Base-by-base conservation (phyloP, 2,888 invertebrate species). In the Scaptomyza cyrtandrae region DNA sequence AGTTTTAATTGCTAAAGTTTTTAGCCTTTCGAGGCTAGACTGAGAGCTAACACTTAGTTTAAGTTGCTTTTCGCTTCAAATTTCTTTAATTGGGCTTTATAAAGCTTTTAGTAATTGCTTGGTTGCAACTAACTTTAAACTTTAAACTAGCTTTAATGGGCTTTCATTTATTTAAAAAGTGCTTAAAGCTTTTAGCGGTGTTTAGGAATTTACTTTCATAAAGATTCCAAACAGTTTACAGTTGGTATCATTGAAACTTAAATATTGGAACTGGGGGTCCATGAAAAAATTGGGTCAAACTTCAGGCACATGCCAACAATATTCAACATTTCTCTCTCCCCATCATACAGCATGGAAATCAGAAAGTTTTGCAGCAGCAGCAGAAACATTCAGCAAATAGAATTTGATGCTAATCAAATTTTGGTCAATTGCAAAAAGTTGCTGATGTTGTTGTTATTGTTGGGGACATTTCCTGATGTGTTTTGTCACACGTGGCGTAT, bases 351-450 rank as follows among this genome's bases (percentile, higher is more conserved):
- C 56, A 46, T 64, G 74, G 56, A 41, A 41, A 10, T 61, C 37
- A 6, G 37, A 24, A 24, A 41, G 41, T 67, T 65, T 67, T 58
- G 73, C 27, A 14, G 31, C 53, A 41, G 35, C 41, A 41, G 41
- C 45, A 41, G 35, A 35, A 41, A 35, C 45, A 41, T 13, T 33
- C 13, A 41, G 14, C 33, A 14, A 35, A 14, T 46, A 6, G 10
- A 33, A 27, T 14, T 49, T 19, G 24, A 56, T 31, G 37, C 57
- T 76, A 83, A 74, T 80, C 50, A 60, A 71, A 75, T 82, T 62
- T 66, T 57, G 75, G 66, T 65, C 78, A 85, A 87, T 75, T 75
- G 64, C 53, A 53, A 81, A 75, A 75, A 65, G 66, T 65, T 37
- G 63, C 2, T 37, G n/a, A 1, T 37, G 14, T 2, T 71, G 57